Evolutionary conservation across 2,888 invertebrate species (phyloP), one percentile per base, ranked within the genome.

Genomic region (Corythucha ciliata): DNA sequence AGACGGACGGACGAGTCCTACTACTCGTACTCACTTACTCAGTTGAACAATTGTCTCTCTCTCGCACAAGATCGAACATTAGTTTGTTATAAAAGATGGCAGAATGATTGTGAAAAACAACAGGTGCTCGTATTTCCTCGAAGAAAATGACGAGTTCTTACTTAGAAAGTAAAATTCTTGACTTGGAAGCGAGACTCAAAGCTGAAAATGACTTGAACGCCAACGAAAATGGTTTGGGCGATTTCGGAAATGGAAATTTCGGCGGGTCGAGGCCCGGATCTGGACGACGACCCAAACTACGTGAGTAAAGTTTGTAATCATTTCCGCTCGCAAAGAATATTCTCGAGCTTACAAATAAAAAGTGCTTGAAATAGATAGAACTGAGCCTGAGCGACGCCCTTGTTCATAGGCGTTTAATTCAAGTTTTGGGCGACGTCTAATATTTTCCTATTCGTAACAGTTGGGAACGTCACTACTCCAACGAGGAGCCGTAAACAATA

Each of bases 141-240:
- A 16, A 36, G 29, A 55, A 49, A 57, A 59, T 62, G 63, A 60
- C 57, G 26, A 61, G 56, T 53, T 61, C 60, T 22, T 53, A 53
- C 29, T 50, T 63, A 24, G 62, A 60, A 52, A 58, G 57, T 53
- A 87, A 82, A 76, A 77, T 91, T 67, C 78, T 83, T 71, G 82
- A 80, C 66, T 75, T 91, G 70, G 80, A 90, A 71, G 83, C 83
- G 68, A 78, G 83, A 64, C 74, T 90, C 62, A 78, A 80, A 70
- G 80, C 77, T 67, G 79, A 75, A 73, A 78, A 77, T 71, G 78
- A 75, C 71, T 74, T 74, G 62, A 67, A 70, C 67, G 77, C 72
- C 66, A 71, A 74, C 68, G 75, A 75, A 69, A 74, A 74, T 71
- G 57, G n/a, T n/a, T n/a, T n/a, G n/a, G n/a, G n/a, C n/a, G n/a